These are phyloP conservation scores for Thrips palmi DNA, from an alignment of 1,140 invertebrate species.

Conservation along the genomic window DNA sequence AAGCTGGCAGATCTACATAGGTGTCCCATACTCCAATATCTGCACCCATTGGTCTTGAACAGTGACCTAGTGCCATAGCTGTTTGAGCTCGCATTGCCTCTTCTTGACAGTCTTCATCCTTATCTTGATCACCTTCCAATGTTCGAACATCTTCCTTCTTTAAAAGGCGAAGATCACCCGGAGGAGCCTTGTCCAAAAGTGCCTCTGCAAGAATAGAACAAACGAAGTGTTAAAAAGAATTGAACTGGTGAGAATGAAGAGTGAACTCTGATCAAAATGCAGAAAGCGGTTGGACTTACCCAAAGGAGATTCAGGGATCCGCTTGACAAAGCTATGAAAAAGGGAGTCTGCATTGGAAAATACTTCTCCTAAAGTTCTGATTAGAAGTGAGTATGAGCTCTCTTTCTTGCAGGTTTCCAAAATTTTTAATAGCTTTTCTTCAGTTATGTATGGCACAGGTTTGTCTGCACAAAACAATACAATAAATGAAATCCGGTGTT, in stretches of 20 bases:
- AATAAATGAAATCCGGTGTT: neutral
- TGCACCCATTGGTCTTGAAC: constrained; percentile 8
- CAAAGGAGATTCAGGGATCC: no score
- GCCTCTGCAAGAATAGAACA: no score
- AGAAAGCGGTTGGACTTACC: no score
- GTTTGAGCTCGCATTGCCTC: constrained; percentile 11
- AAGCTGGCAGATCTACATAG: constrained; percentile 34
- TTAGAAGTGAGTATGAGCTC: constrained; percentile 40
- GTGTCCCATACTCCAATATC: constrained; percentile 21
- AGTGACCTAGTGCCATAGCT: neutral
- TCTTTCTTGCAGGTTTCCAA: constrained; percentile 41
- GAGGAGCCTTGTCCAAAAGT: constrained; percentile 25
- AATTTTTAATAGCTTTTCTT: constrained; percentile 40
- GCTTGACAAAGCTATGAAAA: constrained; percentile 42
- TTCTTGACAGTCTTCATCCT: constrained; percentile 53
- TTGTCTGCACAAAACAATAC: constrained; percentile 21
- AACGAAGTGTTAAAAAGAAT: no score
- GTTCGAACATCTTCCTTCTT: constrained; percentile 44
- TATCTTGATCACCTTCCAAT: constrained; percentile 61
- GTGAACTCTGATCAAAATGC: no score
- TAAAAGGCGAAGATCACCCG: constrained; percentile 24
- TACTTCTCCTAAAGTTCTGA: constrained; percentile 47
- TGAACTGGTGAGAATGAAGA: no score
- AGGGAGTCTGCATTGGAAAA: constrained; percentile 50
- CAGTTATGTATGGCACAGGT: constrained; percentile 37